Evolutionary conservation across 64 coral and sea anemone genomes (phyloP).

Genomic region (Stylophora pistillata): DNA sequence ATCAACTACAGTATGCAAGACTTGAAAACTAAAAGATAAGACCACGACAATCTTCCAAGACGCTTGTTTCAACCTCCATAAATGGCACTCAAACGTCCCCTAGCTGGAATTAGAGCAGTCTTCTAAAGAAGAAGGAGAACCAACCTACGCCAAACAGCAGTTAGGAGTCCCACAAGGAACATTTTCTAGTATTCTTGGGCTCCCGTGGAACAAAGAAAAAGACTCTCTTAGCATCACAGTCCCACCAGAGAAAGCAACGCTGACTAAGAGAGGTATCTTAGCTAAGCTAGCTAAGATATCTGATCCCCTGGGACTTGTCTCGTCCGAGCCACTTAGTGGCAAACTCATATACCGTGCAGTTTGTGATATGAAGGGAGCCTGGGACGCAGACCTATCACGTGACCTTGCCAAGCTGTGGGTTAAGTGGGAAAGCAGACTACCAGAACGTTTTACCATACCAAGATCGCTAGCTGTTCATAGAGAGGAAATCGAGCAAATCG

Average conservation of each 20-base stretch:
- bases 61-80: constrained; percentile 35
- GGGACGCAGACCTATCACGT: constrained; percentile 24
- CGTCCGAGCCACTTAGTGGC: constrained; percentile 2
- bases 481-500: not conserved
- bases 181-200: not conserved
- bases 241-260: not conserved
- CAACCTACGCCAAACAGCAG: constrained; percentile 7
- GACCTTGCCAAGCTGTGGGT: constrained; percentile 10
- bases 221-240: not conserved
- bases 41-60: constrained; percentile 3
- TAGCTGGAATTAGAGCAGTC: not conserved
- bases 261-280: constrained; percentile 28
- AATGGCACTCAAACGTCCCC: constrained; percentile 28
- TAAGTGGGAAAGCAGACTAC: constrained; percentile 35
- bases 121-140: not conserved
- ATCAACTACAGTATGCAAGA: not conserved
- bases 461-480: constrained; percentile 4
- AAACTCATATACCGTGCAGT: constrained; percentile 32
- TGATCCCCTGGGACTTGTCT: constrained; percentile 31
- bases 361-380: constrained; percentile 17
- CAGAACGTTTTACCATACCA: not conserved
- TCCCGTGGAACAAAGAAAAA: not conserved
- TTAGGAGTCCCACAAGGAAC: not conserved
- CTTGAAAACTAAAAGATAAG: constrained; percentile 3
- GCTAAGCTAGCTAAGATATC: constrained; percentile 41